Evolutionary conservation across 2,113 vertebrate species (phyloP), one percentile per base, ranked within the genome.

Genomic region (Talpa occidentalis): DNA sequence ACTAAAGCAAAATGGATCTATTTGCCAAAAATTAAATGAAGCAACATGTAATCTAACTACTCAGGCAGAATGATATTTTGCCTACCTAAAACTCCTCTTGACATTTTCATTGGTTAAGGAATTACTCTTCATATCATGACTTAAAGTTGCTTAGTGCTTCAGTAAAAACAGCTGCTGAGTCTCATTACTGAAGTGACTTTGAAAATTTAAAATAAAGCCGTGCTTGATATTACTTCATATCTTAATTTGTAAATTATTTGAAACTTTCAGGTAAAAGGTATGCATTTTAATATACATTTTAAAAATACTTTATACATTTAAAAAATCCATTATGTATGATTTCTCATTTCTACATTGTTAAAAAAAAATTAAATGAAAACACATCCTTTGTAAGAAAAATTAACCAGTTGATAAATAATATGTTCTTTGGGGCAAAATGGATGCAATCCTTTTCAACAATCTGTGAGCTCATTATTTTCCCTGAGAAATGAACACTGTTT

Each of bases 21-120:
- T 66, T 86, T 69, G 60, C 92, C 88, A 97, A 97, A 97, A 97
- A 97, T 93, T 97, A 98, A 97, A 97, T 96, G 94, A 97, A 94
- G 96, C 66, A 87, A 83, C 84, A 87, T 1, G 1, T 11, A 90
- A 70, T 96, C 32, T 93, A 93, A 93, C 80, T 49, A 94, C 56
- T 19, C 7, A 1, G 64, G 88, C 49, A 94, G 84, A 92, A 93
- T 90, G 83, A 88, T 64, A 88, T 92, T 95, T 93, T 94, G 62
- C 72, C 77, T 84, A 52, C 79, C 84, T 92, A 90, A 90, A 96
- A 95, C 42, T 92, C 22, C 67, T 90, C 67, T 91, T 88, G 92
- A 96, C 56, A 90, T 90, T 93, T 93, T 90, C 92, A 92, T 96
- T 94, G 92, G 66, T 54, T 93, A 93, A 91, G 40, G 10, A 88